Conservation (phyloP, 2,888 invertebrate genomes). For the Habroteleia sp. region DNA sequence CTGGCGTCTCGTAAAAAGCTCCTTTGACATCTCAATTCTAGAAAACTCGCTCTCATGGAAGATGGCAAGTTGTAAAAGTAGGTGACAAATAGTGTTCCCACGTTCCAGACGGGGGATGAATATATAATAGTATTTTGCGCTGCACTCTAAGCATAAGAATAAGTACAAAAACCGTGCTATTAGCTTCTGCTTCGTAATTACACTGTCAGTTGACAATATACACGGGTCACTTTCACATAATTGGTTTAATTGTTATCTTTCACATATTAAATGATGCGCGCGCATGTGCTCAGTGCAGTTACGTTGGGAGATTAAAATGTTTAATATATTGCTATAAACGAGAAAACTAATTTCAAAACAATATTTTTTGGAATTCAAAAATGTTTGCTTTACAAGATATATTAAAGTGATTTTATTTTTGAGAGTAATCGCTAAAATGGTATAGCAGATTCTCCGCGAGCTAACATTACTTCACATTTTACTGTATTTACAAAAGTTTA, state of each 20-base stretch:
- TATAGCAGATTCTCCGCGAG: too few species aligned
- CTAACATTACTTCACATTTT: too few species aligned
- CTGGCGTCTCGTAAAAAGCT: conserved; percentile 26
- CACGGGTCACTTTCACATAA: conserved; percentile 51
- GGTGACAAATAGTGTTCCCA: conserved; percentile 57
- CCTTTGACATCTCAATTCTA: conserved; percentile 41
- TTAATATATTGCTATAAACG: conserved; percentile 3
- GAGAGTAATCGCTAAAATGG: too few species aligned
- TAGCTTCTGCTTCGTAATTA: conserved; percentile 36
- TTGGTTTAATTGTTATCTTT: conserved; percentile 54
- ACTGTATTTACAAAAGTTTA: too few species aligned
- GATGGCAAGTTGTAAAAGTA: conserved; percentile 48
- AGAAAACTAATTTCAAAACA: too few species aligned
- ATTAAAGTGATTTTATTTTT: too few species aligned
- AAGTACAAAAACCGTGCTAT: conserved; percentile 39
- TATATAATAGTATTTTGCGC: conserved; percentile 33
- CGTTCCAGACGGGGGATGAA: conserved; percentile 43
- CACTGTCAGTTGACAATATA: conserved; percentile 39
- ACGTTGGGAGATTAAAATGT: conserved; percentile 23
- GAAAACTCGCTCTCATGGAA: conserved; percentile 46
- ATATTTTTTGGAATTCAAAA: too few species aligned
- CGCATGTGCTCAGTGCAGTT: conserved; percentile 8
- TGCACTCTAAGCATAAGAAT: conserved; percentile 22
- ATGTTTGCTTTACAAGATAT: too few species aligned
- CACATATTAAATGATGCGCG: conserved; percentile 31